Base-by-base conservation (phyloP, 2,888 invertebrate species). In the Sylvicola cinctus region DNA sequence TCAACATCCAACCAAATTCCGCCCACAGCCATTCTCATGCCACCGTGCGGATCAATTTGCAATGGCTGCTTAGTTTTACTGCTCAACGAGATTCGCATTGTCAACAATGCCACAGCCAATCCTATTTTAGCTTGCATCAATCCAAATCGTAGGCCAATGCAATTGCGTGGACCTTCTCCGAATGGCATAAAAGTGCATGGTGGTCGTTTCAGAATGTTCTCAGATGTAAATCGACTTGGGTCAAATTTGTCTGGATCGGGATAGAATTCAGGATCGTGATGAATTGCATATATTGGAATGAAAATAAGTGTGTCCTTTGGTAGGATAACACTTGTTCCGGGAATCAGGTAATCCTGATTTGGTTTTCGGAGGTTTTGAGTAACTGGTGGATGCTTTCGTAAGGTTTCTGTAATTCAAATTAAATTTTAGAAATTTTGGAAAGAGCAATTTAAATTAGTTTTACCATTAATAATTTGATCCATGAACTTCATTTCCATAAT, bases 401-500 rank as follows among this genome's bases (percentile, higher is more conserved):
- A 42, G 1, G 53, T 48, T 41, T 61, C 60, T 50, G 42, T 27
- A 44, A 45, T n/a, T n/a, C 31, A 25, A 31, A 34, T 17, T 15
- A 29, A 20, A 3, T 16, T 7, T 12, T 8, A 14, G n/a, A 13
- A 10, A 25, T 11, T 8, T 20, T n/a, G n/a, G n/a, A n/a, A n/a
- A n/a, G n/a, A n/a, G 13, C 23, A 25, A 23, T 5, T 15, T 16
- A 3, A 15, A 11, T 25, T 8, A 10, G 26, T 15, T 23, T 11
- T 23, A 58, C 59, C 59, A 40, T 46, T 43, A 4, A 59, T 39
- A 29, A 58, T 56, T 45, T 51, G 48, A 17, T 57, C 54, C 26
- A 62, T 36, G 42, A 59, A 61, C 2, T 48, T 45, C 49, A 62
- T 47, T 10, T 57, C 52, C 20, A 44, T 44, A 5, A 60, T 27